Base-by-base conservation (phyloP, 2,797 vertebrate species). In the Peromyscus nudipes region DNA sequence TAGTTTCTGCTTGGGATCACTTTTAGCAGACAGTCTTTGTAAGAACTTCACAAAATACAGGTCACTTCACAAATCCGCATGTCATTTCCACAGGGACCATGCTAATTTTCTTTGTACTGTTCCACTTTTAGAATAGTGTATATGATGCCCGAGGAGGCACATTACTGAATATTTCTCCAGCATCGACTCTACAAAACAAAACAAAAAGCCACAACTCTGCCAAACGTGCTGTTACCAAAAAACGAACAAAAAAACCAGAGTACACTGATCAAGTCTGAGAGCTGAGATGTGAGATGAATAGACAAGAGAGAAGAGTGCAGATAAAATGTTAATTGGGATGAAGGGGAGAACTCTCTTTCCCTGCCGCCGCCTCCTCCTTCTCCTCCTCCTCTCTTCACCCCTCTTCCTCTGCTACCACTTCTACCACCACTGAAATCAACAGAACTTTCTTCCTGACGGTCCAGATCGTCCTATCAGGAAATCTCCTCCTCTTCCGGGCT, bases 161-260 rank as follows among this genome's bases (percentile, higher is more conserved):
- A 43, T 40, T 85, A 34, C 10, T 14, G 31, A 6, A 31, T 81
- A 31, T 73, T 60, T 94, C 71, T 94, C 64, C 91, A 90, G 7
- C 43, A 84, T 34, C 43, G 71, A 52, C 43, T 91, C 43, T 88
- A 12, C 76, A 64, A 93, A 92, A 85, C 34, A n/a, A 57, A 46
- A 81, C 10, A n/a, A 10, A 83, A 69, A 40, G 29, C 13, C 13
- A 9, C 21, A 69, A 1, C n/a, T 62, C 60, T 43, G 46, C 55
- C 16, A 64, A 64, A 4, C 34, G 6, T 69, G 10, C 62, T 29
- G 62, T 64, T 4, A 64, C 29, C 62, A 64, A 82, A 81, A 82
- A 40, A 7, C n/a, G 40, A 9, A 27, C 17, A 25, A 29, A 0
- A 9, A 55, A 25, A 29, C 0, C 62, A 64, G 62, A 64, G 29